These are phyloP conservation scores for Spinus olivaceus DNA, from an alignment of 2,797 vertebrate species.

Conservation along the genomic window DNA sequence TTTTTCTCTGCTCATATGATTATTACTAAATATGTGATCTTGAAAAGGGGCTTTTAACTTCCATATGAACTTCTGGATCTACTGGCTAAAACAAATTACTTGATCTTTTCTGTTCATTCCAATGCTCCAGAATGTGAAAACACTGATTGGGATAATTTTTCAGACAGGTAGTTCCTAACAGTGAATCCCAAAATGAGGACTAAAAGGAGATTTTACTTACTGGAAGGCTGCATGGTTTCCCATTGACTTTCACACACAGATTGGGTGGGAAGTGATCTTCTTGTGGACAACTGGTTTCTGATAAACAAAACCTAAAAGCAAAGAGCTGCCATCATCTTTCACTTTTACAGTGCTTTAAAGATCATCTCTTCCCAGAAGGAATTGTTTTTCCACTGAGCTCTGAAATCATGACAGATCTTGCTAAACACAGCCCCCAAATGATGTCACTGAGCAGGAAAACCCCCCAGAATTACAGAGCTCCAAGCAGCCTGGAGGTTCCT, in stretches of 20 bases:
- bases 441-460: background rate
- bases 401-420: background rate
- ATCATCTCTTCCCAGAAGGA: background rate
- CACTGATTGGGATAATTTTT: background rate
- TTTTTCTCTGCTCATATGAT: background rate
- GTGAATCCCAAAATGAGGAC: background rate
- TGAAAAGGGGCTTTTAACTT: background rate
- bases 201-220: slow-evolving; percentile 78
- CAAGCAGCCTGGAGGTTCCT: background rate
- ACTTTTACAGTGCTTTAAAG: background rate
- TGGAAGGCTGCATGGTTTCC: slow-evolving; percentile 97
- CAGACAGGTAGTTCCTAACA: background rate
- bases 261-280: slow-evolving; percentile 99
- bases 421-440: background rate
- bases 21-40: too few relatives aligned
- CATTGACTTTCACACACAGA: slow-evolving; percentile 98
- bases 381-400: background rate
- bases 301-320: slow-evolving; percentile 92
- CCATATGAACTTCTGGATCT: background rate
- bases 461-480: background rate
- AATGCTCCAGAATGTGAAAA: background rate
- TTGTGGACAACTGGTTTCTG: slow-evolving; percentile 99
- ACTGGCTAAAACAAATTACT: background rate
- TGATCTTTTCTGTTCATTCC: background rate
- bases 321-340: slow-evolving; percentile 47